Percentiles rank a stretch among this genome's conserved stretches.
Evolutionary conservation across 1,140 invertebrate species (phyloP).

Genomic region (Euwallacea similis): DNA sequence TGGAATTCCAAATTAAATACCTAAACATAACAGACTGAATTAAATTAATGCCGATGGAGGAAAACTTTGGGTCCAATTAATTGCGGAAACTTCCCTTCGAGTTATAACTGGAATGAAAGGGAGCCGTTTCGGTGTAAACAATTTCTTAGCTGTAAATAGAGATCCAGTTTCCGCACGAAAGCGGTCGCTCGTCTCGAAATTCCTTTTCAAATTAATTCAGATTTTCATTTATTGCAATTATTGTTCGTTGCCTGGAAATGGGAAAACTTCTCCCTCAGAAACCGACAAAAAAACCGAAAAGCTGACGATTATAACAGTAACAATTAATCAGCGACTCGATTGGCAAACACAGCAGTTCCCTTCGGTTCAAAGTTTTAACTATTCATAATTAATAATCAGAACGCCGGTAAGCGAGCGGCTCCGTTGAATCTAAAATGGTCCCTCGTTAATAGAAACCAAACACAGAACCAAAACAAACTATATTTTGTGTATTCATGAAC

Average conservation of each 20-base stretch:
- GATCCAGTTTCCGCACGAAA: conserved; percentile 9
- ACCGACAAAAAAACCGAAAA: too few relatives aligned
- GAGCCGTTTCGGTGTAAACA: conserved; percentile 3
- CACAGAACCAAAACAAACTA: conserved; percentile 16
- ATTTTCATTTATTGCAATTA: not conserved
- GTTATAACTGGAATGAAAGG: conserved; percentile 12
- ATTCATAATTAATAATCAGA: conserved; percentile 17
- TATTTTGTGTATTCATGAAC: conserved; percentile 17
- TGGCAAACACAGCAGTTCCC: not conserved
- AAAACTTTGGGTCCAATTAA: conserved; percentile 13
- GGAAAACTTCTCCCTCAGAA: too few relatives aligned
- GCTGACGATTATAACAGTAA: too few relatives aligned
- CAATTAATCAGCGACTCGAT: not conserved
- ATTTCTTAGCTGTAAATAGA: conserved; percentile 14
- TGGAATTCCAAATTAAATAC: conserved; percentile 19
- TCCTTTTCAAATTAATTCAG: conserved; percentile 5
- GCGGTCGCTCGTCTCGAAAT: not conserved
- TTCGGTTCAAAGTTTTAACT: not conserved
- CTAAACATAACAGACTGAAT: conserved; percentile 16
- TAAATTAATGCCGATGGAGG: conserved; percentile 18
- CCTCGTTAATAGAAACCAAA: conserved; percentile 11
- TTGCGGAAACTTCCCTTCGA: conserved; percentile 12
- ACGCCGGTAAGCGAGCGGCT: conserved; percentile 2
- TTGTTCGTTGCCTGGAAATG: too few relatives aligned
- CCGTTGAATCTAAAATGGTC: conserved; percentile 13